Base-by-base conservation (phyloP, 2,888 invertebrate species). In the Therioaphis trifolii region DNA sequence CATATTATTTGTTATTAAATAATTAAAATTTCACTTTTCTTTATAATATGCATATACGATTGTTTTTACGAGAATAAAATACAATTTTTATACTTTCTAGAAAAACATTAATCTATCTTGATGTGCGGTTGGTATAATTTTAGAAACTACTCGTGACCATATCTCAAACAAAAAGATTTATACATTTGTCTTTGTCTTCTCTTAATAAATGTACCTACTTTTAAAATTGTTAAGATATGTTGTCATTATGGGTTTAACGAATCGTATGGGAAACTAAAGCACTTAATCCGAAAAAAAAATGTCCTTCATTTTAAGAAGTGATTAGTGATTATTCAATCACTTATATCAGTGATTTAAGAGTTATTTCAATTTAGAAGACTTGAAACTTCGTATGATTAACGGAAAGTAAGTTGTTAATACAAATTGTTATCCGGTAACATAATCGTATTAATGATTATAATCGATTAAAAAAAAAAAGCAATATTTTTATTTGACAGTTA, bases 71-170 rank as follows among this genome's bases (percentile, higher is more conserved):
- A 21, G n/a, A 52, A 9, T n/a, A n/a, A 21, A n/a, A 52, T 52
- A 2, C n/a, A 9, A 52, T 52, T 21, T 52, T 52, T 52, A 18
- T 52, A 52, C n/a, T 58, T 24, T 58, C 12, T 24, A 21, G 24
- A 58, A 58, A 58, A 58, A 58, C 21, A 58, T 58, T 58, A 58
- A 58, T 24, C 58, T 3, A 58, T 58, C 58, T 21, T 58, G 9
- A 4, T 21, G 3, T 58, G 35, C 35, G 11, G n/a, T n/a, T n/a
- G n/a, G n/a, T n/a, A n/a, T n/a, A 58, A 9, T 24, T 58, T 21
- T 24, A 21, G 58, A 58, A 58, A 21, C 58, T 9, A 21, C 21
- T 24, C 11, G 12, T 21, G 21, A 21, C 3, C 11, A 21, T 11
- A 12, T 58, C 24, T 58, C 58, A 1, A 5, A 21, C 24, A 21